A percentile compares a stretch with the other conserved stretches of the same genome.
Evolutionary conservation across 2,113 vertebrate species (phyloP).

Genomic region (Myotis lucifugus): DNA sequence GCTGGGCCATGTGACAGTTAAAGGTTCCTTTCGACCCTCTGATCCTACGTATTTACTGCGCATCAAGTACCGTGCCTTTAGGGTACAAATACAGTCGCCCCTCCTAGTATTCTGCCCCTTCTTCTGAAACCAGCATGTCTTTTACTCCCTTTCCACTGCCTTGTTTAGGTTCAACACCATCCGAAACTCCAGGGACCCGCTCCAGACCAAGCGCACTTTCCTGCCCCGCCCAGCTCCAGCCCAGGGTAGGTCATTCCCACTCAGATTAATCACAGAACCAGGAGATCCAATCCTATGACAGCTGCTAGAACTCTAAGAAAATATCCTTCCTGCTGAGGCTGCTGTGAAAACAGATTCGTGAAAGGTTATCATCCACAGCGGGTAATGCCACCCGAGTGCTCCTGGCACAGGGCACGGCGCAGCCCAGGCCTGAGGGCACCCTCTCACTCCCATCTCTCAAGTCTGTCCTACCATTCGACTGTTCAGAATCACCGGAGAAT

Average conservation of each 20-base stretch:
- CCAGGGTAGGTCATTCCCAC: neutral
- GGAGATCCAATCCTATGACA: neutral
- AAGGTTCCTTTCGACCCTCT: neutral
- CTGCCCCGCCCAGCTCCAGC: neutral
- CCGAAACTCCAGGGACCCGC: neutral
- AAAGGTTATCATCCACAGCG: neutral
- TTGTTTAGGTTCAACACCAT: neutral
- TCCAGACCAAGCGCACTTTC: too few relatives aligned
- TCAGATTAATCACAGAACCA: neutral
- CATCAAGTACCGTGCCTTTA: neutral
- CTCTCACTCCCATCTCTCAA: neutral
- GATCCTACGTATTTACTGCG: neutral
- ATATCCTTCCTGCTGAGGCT: neutral
- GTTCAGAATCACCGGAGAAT: too few relatives aligned
- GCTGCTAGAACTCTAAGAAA: neutral
- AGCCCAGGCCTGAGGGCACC: neutral
- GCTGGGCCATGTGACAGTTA: neutral
- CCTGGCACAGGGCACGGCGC: accelerated
- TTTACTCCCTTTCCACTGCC: neutral
- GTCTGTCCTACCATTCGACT: neutral
- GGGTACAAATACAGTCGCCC: neutral
- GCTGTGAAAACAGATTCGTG: neutral
- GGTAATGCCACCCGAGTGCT: neutral
- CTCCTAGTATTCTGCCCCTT: neutral
- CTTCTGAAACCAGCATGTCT: neutral